Evolutionary conservation across 1,140 invertebrate species (phyloP).

Genomic region (Aphis gossypii): DNA sequence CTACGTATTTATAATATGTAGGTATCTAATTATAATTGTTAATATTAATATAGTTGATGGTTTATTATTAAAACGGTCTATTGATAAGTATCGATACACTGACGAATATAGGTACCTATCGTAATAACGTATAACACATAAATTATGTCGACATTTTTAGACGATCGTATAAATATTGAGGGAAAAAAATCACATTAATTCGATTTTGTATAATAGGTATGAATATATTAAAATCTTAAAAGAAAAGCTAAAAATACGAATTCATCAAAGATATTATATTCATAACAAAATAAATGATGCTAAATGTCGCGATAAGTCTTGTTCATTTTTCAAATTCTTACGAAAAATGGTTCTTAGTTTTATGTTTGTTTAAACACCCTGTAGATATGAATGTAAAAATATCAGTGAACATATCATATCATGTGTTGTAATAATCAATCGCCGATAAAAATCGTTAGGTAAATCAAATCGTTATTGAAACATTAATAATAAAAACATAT

Average conservation of each 20-base stretch:
- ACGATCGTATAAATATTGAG: background rate
- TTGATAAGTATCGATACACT: background rate
- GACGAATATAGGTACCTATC: background rate
- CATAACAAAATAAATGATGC: background rate
- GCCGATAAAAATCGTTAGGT: background rate
- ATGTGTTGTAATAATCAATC: background rate
- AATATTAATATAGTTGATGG: background rate
- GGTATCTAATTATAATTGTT: background rate
- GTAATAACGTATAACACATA: background rate
- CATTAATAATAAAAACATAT: slow-evolving; percentile 19
- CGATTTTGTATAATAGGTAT: background rate
- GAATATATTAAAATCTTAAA: background rate
- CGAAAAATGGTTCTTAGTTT: background rate
- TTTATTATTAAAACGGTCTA: slow-evolving; percentile 3
- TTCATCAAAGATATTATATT: background rate
- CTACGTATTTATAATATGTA: background rate
- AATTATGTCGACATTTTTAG: background rate
- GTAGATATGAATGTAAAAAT: slow-evolving; percentile 18
- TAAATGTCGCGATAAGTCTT: background rate
- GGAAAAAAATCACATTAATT: background rate
- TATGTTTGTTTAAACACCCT: background rate
- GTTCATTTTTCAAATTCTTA: background rate
- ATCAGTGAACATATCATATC: background rate
- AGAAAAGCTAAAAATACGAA: background rate
- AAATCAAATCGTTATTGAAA: background rate